These are phyloP conservation scores for Clarias batrachus DNA, from an alignment of 2,113 vertebrate genomes.

Conservation along the genomic window DNA sequence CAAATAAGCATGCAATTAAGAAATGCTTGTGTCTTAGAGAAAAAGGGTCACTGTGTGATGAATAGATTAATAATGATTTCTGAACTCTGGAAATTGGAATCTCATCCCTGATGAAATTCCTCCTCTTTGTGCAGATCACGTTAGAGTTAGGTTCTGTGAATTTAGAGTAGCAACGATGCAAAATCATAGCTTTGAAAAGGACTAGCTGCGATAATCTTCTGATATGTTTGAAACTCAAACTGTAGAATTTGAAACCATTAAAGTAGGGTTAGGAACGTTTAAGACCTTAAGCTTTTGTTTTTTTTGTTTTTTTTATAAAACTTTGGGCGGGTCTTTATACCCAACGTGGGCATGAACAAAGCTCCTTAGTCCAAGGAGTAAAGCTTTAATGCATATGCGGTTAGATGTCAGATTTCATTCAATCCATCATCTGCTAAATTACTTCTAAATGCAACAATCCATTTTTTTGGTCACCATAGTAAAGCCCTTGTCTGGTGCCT, in stretches of 20 bases:
- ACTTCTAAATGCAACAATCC: neutral
- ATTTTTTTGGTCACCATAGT: slow-evolving; percentile 1
- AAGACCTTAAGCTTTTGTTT: neutral
- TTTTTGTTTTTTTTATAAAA: neutral
- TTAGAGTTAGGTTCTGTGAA: neutral
- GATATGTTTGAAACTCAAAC: slow-evolving; percentile 11
- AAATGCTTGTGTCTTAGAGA: neutral
- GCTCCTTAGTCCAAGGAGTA: neutral
- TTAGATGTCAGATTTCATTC: neutral
- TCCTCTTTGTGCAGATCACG: neutral
- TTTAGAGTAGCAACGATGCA: neutral
- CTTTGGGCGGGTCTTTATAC: neutral
- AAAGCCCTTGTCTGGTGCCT: slow-evolving; percentile 42
- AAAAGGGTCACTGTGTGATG: slow-evolving; percentile 16
- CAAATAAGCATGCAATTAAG: neutral
- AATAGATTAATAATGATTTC: neutral
- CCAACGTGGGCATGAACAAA: neutral
- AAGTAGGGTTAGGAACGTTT: neutral
- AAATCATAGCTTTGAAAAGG: neutral
- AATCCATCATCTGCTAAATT: neutral
- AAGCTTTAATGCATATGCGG: neutral
- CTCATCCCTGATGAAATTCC: neutral
- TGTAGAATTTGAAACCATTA: neutral
- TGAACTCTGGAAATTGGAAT: neutral
- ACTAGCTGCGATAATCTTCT: neutral